Base-by-base conservation (phyloP, 1,140 invertebrate genomes). In the Diorhabda sublineata region DNA sequence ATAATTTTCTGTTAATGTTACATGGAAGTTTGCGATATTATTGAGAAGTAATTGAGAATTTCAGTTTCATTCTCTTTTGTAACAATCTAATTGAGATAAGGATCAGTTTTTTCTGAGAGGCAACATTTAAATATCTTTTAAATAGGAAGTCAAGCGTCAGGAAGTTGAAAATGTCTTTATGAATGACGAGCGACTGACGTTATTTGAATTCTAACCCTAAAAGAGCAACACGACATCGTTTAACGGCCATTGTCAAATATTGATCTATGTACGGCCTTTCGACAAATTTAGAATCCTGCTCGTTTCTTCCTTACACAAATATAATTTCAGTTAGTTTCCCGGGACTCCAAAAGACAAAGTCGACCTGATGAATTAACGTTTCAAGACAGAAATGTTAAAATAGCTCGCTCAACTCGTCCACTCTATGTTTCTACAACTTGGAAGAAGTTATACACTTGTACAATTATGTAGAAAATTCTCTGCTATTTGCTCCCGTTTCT, bases 281-380 rank as follows among this genome's bases (percentile, higher is more conserved):
- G 47, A 52, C 47, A 52, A 52, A 52, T 8, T 52, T n/a, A 2
- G n/a, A 52, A 52, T 52, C 47, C 47, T 52, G 6, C 3, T 52
- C 47, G 6, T 52, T 52, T 52, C 47, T 52, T 8, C 47, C 6
- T n/a, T 52, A n/a, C n/a, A 52, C 47, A 52, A 52, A 52, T n/a
- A 52, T 52, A n/a, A 52, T 52, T 52, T 52, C 3, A 52, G 47
- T 52, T 8, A 52, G 47, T 52, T 52, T 52, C 47, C 6, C 6
- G 4, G 2, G 2, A 52, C 47, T 52, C n/a, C n/a, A n/a, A 52
- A 52, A 52, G 47, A 52, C 47, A 52, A 52, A 52, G 47, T 52
- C 47, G 47, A 52, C 47, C 47, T 52, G 47, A 52, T 52, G 47
- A 52, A 52, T 52, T 52, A 52, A 52, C 47, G 47, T 52, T 52